Evolutionary conservation across 2,113 vertebrate species (phyloP), one percentile per base, ranked within the genome.

Genomic region (Hemiscyllium ocellatum): DNA sequence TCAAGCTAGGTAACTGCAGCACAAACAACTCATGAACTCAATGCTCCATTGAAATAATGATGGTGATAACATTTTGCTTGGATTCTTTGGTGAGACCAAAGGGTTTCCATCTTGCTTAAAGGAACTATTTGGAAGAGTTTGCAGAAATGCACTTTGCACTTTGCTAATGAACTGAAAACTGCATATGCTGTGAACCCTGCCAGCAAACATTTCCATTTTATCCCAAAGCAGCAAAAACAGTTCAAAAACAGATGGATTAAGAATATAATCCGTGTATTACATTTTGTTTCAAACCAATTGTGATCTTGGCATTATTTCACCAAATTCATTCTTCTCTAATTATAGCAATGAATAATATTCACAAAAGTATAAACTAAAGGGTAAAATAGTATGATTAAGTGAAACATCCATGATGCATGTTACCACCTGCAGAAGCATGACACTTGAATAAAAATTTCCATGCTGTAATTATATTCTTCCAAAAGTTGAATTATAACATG

Each of bases 371-470:
- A 93, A 66, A 66, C 61, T 20, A 66, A 66, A 93, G 20, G 87
- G n/a, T 66, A 37, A 93, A 93, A 66, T 66, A 29, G 33, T 93
- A 65, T 37, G 61, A 42, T 93, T 37, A 66, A 93, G 61, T 93
- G 89, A 93, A 93, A 66, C 65, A 93, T 93, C 61, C 61, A 65
- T 5, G n/a, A 93, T 22, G 7, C 61, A 37, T n/a, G 61, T n/a
- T 65, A 33, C 56, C 52, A 90, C 87, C 24, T 90, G 87, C 56
- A 65, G 52, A 61, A 66, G 19, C 89, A 42, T 93, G 61, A 93
- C 89, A 66, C n/a, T 65, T 91, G 19, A 66, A 93, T 66, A 93
- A 66, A 66, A 93, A 61, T 93, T 93, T 93, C 89, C 89, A 93
- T 66, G 56, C 33, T 37, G 89, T 66, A n/a, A 93, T 93, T 66